Percentiles rank a stretch among this genome's conserved stretches.
Conservation (phyloP, 1,140 invertebrate genomes). For the Ceratina australensis region DNA sequence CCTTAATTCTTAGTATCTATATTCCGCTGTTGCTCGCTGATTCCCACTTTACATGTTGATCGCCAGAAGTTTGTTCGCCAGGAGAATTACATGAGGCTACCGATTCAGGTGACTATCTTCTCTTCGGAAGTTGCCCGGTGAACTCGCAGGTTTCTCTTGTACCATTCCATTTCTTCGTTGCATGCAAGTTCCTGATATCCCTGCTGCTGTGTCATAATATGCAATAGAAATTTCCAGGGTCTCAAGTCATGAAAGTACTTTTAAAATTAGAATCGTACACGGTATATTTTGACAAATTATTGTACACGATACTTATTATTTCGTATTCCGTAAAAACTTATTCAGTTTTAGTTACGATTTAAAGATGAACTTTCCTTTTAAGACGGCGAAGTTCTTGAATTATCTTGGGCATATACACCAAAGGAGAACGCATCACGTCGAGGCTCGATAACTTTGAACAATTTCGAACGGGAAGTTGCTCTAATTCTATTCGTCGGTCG, state of each 20-base stretch:
- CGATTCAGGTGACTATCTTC: conserved; percentile 18
- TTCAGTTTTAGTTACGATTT: too few relatives aligned
- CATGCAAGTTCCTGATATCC: background rate
- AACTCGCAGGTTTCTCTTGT: background rate
- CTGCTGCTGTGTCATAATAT: background rate
- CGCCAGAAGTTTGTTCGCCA: conserved; percentile 18
- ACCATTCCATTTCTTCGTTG: background rate
- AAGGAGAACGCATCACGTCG: background rate
- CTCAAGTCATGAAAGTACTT: too few relatives aligned
- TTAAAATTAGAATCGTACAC: too few relatives aligned
- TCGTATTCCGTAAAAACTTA: too few relatives aligned
- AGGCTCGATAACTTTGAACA: conserved; percentile 47
- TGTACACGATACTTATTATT: too few relatives aligned
- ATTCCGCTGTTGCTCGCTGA: conserved; percentile 2
- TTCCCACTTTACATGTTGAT: conserved; percentile 48
- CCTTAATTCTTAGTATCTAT: conserved; percentile 23
- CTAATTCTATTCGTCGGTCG: conserved; percentile 62
- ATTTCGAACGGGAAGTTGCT: conserved; percentile 60
- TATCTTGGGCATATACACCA: background rate
- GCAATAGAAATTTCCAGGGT: background rate
- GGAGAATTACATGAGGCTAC: conserved; percentile 23
- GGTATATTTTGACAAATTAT: too few relatives aligned
- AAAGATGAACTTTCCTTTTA: background rate
- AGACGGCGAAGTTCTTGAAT: background rate
- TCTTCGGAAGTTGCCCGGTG: background rate